Base-by-base conservation (phyloP, 2,888 invertebrate species). In the Mesorhabditis sp. region DNA sequence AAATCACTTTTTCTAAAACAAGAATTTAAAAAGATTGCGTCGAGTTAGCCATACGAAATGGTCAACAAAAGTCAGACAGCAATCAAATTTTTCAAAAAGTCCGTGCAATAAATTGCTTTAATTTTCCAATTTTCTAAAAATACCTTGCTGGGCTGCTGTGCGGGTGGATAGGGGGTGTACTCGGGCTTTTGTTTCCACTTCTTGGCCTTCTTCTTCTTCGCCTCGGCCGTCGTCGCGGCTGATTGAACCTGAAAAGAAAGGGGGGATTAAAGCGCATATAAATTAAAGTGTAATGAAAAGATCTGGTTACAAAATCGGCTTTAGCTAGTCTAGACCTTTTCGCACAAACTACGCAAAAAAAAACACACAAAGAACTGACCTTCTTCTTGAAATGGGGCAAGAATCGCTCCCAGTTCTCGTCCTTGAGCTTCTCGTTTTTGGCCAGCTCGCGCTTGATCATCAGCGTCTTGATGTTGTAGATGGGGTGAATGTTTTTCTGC, bases 81-180 rank as follows among this genome's bases (percentile, higher is more conserved):
- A 28, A 28, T 28, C 28, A 28, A 28, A 28, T 28, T 28, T 28
- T 28, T 28, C 28, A 28, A 28, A 28, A 28, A 28, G 28, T 28
- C 28, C 28, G 28, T 28, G 28, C 28, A 28, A 28, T 28, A 28
- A 28, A 28, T 28, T 28, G 28, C 28, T 28, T 28, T 28, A 28
- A 28, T 28, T 28, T 28, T 28, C 6, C 42, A 15, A 58, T 67
- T 41, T 50, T 41, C 4, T 28, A 10, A 4, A 61, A n/a, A 43
- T 43, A 90, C 89, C 88, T 97, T 97, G 87, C 95, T 94, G 86
- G 94, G 93, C 13, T 90, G 90, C 86, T 93, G 95, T 4, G 93
- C 90, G 4, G 97, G 97, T 70, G 98, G 97, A 90, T 97, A 98
- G 42, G 97, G 97, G 74, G 96, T 97, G 86, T 97, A 98, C 7